Base-by-base conservation (phyloP, 2,888 invertebrate genomes). In the Iselma pallidipennis region DNA sequence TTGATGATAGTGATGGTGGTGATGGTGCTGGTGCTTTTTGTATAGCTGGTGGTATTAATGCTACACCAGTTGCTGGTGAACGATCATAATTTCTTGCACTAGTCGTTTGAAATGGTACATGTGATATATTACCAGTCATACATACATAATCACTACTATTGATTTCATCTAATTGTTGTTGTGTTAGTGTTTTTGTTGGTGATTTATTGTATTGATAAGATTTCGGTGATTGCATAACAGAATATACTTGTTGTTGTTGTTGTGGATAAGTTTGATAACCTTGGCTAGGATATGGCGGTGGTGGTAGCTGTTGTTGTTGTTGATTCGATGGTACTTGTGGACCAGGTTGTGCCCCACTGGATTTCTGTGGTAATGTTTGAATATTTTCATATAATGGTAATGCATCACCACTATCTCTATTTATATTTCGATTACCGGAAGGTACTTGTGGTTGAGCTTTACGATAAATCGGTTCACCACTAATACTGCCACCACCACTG, bases 391-490 rank as follows among this genome's bases (percentile, higher is more conserved):
- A 82, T 3, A 89, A 87, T 26, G 88, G 86, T 21, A 82, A 82
- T 4, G 76, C 74, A 62, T 87, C 86, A 42, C 84, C 82, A 66
- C 78, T 57, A 81, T 80, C 80, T 78, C 84, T 70, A 33, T 69
- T 69, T 16, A 71, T 57, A 57, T 71, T 76, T 66, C 81, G 82
- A 65, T 79, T 82, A 66, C 86, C 86, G 19, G 87, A 85, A 60
- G 91, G 89, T 48, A 91, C 90, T 81, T 94, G 93, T 0, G 94
- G 93, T 76, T 93, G 92, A 7, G 93, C 93, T 78, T 91, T 91
- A 66, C 89, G 88, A 70, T 87, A 86, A 42, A 83, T 82, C n/a
- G 84, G 83, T 76, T 83, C 85, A 3, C 31, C 31, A 9, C 31
- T 31, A 14, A 19, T 10, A n/a, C 28, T 33, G 53, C 84, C 75